A percentile compares a stretch with the other conserved stretches of the same genome.
phyloP scores from a whole-genome alignment of 2,113 vertebrate species.

The Siniperca knerii region DNA sequence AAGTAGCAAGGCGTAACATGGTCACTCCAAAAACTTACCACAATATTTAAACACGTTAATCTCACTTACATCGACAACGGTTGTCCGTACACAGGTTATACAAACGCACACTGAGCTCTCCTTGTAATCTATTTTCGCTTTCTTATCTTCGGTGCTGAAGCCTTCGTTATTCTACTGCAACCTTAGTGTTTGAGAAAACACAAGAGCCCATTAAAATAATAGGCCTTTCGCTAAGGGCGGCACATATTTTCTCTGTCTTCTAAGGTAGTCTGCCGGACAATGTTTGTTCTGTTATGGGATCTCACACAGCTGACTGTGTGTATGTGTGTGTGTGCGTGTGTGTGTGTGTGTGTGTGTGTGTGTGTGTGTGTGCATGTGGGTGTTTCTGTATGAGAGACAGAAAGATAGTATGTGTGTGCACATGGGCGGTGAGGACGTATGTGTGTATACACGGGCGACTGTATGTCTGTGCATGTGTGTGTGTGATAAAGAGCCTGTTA shows the following conservation, averaged over 20 bases:
- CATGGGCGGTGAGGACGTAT: neutral
- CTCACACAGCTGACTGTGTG: constrained; percentile 45
- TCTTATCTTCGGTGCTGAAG: constrained; percentile 15
- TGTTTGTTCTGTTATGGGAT: constrained; percentile 69
- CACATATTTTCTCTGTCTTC: constrained; percentile 47
- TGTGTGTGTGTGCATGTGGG: constrained; percentile 8
- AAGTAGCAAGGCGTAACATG: constrained; percentile 24
- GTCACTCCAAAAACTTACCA: constrained; percentile 11
- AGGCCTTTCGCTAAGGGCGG: constrained; percentile 17
- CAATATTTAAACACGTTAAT: constrained; percentile 46
- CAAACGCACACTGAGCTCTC: constrained; percentile 31
- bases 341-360: constrained; percentile 14
- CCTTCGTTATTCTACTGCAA: constrained; percentile 50
- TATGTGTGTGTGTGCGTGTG: neutral
- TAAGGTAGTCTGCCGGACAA: constrained; percentile 31
- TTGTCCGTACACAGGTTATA: constrained; percentile 54
- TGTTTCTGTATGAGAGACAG: constrained; percentile 28
- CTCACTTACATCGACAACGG: constrained; percentile 20
- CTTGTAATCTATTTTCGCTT: constrained; percentile 38
- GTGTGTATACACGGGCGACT: constrained; percentile 6
- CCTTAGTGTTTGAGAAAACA: constrained; percentile 57
- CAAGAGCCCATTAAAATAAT: constrained; percentile 42
- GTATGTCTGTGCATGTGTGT: constrained; percentile 33
- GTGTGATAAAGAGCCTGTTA: constrained; percentile 50
- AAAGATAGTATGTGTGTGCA: constrained; percentile 24